Evolutionary conservation across 2,113 vertebrate species (phyloP), one percentile per base, ranked within the genome.

Genomic region (Xiphias gladius): DNA sequence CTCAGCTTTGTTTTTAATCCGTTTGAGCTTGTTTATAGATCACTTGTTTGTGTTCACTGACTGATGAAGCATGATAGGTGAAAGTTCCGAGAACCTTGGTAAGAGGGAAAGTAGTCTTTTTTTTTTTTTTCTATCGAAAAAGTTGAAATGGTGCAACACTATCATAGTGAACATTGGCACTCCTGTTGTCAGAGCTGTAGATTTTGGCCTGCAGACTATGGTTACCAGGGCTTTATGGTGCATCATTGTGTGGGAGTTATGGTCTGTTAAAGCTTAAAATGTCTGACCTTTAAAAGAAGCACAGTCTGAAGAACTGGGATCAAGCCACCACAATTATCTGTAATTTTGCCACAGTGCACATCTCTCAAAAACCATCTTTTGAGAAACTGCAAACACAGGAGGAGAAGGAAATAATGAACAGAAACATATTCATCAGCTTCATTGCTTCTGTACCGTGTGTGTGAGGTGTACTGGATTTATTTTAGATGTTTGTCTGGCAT

Each of bases 231-330:
- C 50, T 83, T 76, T 55, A n/a, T n/a, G n/a, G 58, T 54, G 35
- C 39, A 59, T 48, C 16, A 32, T 19, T 57, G 35, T 32, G 70
- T 80, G 43, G 72, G 72, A 70, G 72, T 80, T 76, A 2, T 32
- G n/a, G 14, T 66, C 19, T 78, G 26, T 79, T 22, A 72, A 61
- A 71, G 62, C 35, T 64, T 61, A 48, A 61, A 74, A 80, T 48
- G 55, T 58, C 65, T 73, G 48, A 62, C 65, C 66, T 89, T 83
- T 88, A 71, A 69, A 82, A 78, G 73, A 79, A 7, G 37, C 41
- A 22, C 24, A 63, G 75, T 76, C 64, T 87, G 30, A 57, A 69
- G 35, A 84, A 73, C 55, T 62, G 19, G 8, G 4, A 24, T 82
- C 24, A 75, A n/a, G 39, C 11, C 30, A 41, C 50, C 26, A 48